phyloP scores from a whole-genome alignment of 2,797 vertebrate genomes.

The Karalla daura region DNA sequence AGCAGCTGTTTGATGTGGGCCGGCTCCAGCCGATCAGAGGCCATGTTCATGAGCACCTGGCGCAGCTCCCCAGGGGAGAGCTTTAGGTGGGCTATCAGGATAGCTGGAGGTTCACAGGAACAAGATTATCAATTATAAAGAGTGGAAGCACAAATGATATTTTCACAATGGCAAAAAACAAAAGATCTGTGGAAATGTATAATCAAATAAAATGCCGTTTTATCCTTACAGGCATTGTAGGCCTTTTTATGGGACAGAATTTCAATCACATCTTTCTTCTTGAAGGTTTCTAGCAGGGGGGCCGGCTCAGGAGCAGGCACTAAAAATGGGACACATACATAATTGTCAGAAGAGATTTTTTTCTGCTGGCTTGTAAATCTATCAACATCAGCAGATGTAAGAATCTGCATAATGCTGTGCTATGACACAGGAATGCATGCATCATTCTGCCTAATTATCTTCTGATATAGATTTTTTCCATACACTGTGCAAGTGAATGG shows the following conservation, averaged over 20 bases:
- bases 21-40: constrained; percentile 90
- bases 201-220: not conserved
- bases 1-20: constrained; percentile 95
- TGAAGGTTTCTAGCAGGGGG: constrained; percentile 88
- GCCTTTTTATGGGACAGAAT: constrained; percentile 98
- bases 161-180: not conserved
- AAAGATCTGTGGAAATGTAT: not conserved
- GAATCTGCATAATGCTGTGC: not conserved
- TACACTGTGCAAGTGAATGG: not conserved
- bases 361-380: too few relatives aligned
- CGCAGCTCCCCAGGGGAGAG: constrained; percentile 91
- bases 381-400: too few relatives aligned
- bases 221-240: constrained; percentile 95
- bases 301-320: constrained; percentile 87
- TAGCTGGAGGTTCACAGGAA: constrained; percentile 81
- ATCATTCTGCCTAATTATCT: not conserved
- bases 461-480: not conserved
- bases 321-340: constrained; percentile 66
- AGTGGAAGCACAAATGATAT: not conserved
- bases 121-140: not conserved
- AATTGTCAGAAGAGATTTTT: not conserved
- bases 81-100: constrained; percentile 97
- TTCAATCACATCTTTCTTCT: constrained; percentile 96
- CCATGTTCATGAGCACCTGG: constrained; percentile 93
- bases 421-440: not conserved